phyloP scores from a whole-genome alignment of 2,113 vertebrate species.

The Psammodynastes pulverulentus region DNA sequence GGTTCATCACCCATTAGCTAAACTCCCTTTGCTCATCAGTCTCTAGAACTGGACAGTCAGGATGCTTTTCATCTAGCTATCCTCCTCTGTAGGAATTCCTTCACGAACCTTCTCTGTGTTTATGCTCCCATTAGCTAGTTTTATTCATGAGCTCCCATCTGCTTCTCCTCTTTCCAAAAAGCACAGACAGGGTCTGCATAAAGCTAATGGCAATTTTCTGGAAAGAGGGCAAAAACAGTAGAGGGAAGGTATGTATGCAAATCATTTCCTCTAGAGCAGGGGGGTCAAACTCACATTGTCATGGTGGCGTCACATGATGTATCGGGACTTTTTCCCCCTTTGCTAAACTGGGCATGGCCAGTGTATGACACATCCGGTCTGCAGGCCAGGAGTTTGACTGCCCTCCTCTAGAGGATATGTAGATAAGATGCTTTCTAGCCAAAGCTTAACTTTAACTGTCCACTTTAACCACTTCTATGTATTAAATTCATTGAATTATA shows the following conservation, averaged over 20 bases:
- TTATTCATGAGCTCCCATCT: neutral
- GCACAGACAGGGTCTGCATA: neutral
- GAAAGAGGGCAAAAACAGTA: neutral
- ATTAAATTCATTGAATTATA: neutral
- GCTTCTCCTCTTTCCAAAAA: neutral
- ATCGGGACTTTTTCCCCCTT: too few relatives aligned
- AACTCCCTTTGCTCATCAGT: neutral
- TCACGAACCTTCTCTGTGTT: neutral
- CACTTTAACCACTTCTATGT: neutral
- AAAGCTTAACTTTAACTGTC: neutral
- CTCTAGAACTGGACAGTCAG: neutral
- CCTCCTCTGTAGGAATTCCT: neutral
- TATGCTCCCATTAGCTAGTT: neutral
- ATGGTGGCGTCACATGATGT: too few relatives aligned
- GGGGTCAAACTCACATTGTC: too few relatives aligned
- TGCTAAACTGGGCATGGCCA: too few relatives aligned
- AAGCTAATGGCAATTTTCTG: fast-evolving
- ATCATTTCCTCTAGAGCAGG: neutral
- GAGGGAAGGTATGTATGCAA: neutral
- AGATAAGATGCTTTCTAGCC: neutral
- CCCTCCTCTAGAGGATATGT: neutral
- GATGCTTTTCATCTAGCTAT: neutral
- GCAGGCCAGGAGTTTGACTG: too few relatives aligned
- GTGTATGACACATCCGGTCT: too few relatives aligned
- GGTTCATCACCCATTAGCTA: neutral